These are phyloP conservation scores for Chironomus tepperi DNA, from an alignment of 1,140 invertebrate species.

Conservation along the genomic window DNA sequence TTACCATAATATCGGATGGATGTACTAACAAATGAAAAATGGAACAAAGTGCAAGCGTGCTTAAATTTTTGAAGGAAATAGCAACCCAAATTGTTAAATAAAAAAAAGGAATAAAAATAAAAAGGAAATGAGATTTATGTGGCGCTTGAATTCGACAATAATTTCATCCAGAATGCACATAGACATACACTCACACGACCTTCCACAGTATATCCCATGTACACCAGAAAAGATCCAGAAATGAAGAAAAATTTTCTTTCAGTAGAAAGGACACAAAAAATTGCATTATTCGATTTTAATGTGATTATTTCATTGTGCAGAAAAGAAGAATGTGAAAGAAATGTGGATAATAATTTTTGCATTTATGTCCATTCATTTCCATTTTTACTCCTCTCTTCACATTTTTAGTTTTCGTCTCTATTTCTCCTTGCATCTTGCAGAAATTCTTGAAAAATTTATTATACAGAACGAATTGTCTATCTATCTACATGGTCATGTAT, in stretches of 20 bases:
- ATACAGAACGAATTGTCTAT: background rate
- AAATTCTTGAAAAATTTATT: conserved; percentile 4
- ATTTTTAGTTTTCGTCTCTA: too few species aligned
- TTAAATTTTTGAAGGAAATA: too few species aligned
- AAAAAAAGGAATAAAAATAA: background rate
- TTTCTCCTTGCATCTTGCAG: background rate
- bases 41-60: too few species aligned
- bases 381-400: background rate
- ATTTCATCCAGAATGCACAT: background rate
- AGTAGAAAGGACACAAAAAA: background rate
- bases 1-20: too few species aligned
- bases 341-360: conserved; percentile 14
- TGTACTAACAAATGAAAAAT: too few species aligned
- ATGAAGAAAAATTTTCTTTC: background rate
- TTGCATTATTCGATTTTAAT: conserved; percentile 22
- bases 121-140: conserved; percentile 8
- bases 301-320: conserved; percentile 19
- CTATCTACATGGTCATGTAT: too few species aligned
- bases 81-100: too few species aligned
- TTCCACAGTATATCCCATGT: too few species aligned
- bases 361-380: conserved; percentile 8
- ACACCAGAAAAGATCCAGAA: too few species aligned
- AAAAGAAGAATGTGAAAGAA: background rate
- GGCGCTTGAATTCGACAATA: conserved; percentile 11
- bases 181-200: background rate